Evolutionary conservation across 1,140 invertebrate genomes (phyloP).

Genomic region (Ceratina japonica): DNA sequence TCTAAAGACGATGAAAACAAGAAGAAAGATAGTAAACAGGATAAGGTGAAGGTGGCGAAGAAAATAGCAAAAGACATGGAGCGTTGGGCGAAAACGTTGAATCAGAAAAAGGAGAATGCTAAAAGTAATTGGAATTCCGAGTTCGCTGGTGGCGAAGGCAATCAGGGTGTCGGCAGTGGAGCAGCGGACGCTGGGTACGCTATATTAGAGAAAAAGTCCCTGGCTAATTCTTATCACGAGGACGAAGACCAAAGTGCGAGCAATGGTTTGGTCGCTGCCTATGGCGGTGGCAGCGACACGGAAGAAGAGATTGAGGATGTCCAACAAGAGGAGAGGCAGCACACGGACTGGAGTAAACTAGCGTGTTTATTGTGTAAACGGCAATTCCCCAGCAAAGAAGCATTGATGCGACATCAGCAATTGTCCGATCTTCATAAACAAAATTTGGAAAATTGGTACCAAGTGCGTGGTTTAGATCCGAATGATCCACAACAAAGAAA

Average conservation of each 20-base stretch:
- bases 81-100: constrained; percentile 97
- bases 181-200: constrained; percentile 95
- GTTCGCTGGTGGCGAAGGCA: constrained; percentile 74
- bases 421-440: constrained; percentile 97
- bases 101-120: constrained; percentile 96
- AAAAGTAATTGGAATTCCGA: constrained; percentile 83
- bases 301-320: constrained; percentile 83
- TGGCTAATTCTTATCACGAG: constrained; percentile 71
- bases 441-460: constrained; percentile 88
- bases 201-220: constrained; percentile 87
- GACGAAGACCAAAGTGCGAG: constrained; percentile 74
- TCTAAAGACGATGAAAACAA: constrained; percentile 76
- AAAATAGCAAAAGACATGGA: constrained; percentile 95
- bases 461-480: constrained; percentile 80
- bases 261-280: constrained; percentile 86
- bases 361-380: constrained; percentile 98
- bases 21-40: constrained; percentile 85
- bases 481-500: constrained; percentile 80
- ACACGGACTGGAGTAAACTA: constrained; percentile 93
- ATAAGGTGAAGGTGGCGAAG: constrained; percentile 98
- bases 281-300: constrained; percentile 85
- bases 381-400: constrained; percentile 94
- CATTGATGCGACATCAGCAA: constrained; percentile 93
- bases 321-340: constrained; percentile 82
- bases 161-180: constrained; percentile 80